Conservation (phyloP, 2,888 invertebrate genomes). For the Ennomos erosarius region DNA sequence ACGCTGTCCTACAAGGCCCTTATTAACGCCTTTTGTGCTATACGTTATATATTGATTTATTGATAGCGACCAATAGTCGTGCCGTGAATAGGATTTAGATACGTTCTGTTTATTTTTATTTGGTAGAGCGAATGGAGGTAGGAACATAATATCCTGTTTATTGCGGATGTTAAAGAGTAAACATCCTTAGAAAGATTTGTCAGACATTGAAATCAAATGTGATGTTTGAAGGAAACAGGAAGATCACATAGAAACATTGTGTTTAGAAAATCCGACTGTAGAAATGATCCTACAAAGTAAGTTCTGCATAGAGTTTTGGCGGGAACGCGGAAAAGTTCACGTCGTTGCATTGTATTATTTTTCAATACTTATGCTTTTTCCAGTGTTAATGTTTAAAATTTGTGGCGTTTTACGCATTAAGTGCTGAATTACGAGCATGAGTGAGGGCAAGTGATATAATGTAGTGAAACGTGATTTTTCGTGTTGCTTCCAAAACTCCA, state of each 20-base stretch:
- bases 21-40: conserved; percentile 60
- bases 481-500: too few relatives aligned
- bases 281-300: too few relatives aligned
- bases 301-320: too few relatives aligned
- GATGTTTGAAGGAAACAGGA: neutral
- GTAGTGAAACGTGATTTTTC: too few relatives aligned
- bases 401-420: too few relatives aligned
- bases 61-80: conserved; percentile 39
- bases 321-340: too few relatives aligned
- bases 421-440: too few relatives aligned
- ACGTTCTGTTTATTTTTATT: conserved; percentile 24
- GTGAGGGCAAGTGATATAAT: too few relatives aligned
- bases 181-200: neutral
- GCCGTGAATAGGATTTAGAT: conserved; percentile 26
- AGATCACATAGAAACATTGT: neutral
- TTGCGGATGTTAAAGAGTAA: neutral
- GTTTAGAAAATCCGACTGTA: too few relatives aligned
- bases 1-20: conserved; percentile 41
- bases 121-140: conserved; percentile 18
- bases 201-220: neutral
- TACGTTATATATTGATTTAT: conserved; percentile 36
- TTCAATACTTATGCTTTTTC: too few relatives aligned
- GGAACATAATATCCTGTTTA: conserved; percentile 6
- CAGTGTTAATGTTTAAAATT: too few relatives aligned
- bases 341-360: too few relatives aligned